Evolutionary conservation across 2,797 vertebrate genomes (phyloP).

Genomic region (Thripadectes ignobilis): DNA sequence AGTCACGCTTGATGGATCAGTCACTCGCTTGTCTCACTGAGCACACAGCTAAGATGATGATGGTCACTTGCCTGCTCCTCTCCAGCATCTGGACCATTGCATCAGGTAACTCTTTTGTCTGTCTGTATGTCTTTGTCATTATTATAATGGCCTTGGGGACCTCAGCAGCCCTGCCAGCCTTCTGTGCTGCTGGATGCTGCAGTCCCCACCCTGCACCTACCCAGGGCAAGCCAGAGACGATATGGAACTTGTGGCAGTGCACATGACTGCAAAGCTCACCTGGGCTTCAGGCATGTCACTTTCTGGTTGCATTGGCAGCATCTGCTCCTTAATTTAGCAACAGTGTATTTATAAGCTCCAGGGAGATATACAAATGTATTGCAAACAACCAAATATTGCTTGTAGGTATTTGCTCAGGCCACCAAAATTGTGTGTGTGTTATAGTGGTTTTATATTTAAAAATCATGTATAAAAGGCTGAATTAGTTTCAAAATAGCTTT

Average conservation of each 20-base stretch:
- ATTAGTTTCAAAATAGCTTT: neutral
- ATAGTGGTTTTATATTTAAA: neutral
- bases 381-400: accelerated
- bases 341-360: neutral
- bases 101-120: constrained; percentile 7
- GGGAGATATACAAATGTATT: neutral
- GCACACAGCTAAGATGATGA: neutral
- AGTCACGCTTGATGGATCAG: neutral
- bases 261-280: accelerated
- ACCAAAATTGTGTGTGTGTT: neutral
- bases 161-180: neutral
- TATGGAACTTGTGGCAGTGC: no score
- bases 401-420: neutral
- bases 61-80: neutral
- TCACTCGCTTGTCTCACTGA: accelerated
- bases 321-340: neutral
- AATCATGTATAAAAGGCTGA: neutral
- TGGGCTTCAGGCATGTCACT: neutral
- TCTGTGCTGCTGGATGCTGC: neutral
- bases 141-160: accelerated
- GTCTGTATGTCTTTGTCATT: neutral
- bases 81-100: neutral
- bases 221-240: neutral
- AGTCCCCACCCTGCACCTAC: accelerated
- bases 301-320: accelerated